Evolutionary conservation across 2,113 vertebrate species (phyloP).

Genomic region (Protobothrops flavoviridis): DNA sequence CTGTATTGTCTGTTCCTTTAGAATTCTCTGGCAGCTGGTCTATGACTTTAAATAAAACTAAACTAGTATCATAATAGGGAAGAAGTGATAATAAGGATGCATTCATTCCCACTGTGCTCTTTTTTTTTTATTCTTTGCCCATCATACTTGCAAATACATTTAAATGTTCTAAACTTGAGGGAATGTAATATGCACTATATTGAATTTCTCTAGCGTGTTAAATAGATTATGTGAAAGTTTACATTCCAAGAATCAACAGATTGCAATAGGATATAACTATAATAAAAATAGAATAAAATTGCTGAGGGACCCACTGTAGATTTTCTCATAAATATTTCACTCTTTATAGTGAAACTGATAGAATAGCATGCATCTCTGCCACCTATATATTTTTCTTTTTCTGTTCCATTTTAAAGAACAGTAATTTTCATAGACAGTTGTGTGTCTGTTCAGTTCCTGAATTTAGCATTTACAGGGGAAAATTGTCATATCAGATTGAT

Average conservation of each 20-base stretch:
- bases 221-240: neutral
- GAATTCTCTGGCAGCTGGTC: no score
- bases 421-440: neutral
- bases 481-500: neutral
- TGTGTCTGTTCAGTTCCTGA: neutral
- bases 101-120: neutral
- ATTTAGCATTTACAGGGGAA: neutral
- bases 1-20: neutral
- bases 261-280: neutral
- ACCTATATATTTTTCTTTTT: neutral
- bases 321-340: neutral
- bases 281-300: neutral
- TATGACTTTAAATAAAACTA: neutral
- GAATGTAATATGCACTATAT: neutral
- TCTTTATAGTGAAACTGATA: neutral
- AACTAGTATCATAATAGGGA: neutral
- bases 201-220: neutral
- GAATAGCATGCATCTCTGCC: neutral
- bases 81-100: neutral
- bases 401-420: neutral
- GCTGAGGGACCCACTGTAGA: neutral
- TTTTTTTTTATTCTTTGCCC: neutral
- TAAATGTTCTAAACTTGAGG: neutral
- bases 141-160: neutral
- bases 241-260: neutral